These are phyloP conservation scores for Rhipidura dahli DNA, from an alignment of 2,113 vertebrate species.

Conservation along the genomic window DNA sequence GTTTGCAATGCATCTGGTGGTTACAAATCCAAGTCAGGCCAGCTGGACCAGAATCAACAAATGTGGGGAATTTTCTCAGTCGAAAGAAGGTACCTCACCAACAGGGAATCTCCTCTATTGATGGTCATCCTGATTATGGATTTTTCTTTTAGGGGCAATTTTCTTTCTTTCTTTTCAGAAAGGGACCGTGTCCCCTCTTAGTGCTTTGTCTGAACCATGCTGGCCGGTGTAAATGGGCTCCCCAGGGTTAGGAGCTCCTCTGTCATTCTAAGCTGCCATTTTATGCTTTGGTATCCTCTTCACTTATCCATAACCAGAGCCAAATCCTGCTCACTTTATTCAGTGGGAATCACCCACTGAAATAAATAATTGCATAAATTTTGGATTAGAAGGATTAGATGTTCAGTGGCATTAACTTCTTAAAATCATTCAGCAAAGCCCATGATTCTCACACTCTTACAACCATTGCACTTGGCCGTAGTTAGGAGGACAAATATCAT, in stretches of 20 bases:
- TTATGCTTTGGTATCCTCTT: slow-evolving; percentile 37
- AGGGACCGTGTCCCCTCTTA: neutral
- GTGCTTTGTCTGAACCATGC: neutral
- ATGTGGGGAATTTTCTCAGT: slow-evolving; percentile 5
- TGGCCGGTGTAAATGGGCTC: slow-evolving; percentile 16
- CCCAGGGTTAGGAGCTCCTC: slow-evolving; percentile 33
- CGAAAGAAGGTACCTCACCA: slow-evolving; percentile 28
- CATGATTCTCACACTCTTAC: neutral
- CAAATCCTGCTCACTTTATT: slow-evolving; percentile 34
- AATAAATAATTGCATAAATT: slow-evolving; percentile 42
- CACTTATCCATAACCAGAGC: slow-evolving; percentile 17
- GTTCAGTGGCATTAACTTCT: neutral
- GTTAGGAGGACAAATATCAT: neutral
- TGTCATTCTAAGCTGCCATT: slow-evolving; percentile 42
- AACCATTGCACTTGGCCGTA: neutral
- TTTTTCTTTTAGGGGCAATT: slow-evolving; percentile 54
- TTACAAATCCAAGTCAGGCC: slow-evolving; percentile 24
- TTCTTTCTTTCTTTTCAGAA: slow-evolving; percentile 54
- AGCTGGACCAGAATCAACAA: slow-evolving; percentile 45
- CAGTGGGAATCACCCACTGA: neutral
- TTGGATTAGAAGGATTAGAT: slow-evolving; percentile 14
- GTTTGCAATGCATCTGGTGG: slow-evolving; percentile 24
- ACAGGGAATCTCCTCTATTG: slow-evolving; percentile 24
- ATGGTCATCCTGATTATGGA: slow-evolving; percentile 47
- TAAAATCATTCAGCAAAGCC: neutral